phyloP scores from a whole-genome alignment of 2,888 invertebrate genomes.

The Parnassius orleans region DNA sequence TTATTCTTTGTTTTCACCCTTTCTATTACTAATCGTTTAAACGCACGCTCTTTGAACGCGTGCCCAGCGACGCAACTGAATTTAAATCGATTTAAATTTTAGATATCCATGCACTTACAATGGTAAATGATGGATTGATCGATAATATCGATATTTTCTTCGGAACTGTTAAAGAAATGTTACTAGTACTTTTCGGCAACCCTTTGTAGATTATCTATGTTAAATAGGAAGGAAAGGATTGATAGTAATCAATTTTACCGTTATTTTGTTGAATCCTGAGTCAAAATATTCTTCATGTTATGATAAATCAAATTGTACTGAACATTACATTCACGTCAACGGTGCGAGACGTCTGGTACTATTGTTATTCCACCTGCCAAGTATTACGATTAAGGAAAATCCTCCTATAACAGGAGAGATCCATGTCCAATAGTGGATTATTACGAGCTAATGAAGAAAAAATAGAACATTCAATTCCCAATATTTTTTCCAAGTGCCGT shows the following conservation, averaged over 20 bases:
- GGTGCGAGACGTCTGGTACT: no score
- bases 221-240: conserved; percentile 25
- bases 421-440: no score
- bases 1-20: conserved; percentile 70
- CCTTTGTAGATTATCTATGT: conserved; percentile 25
- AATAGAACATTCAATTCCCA: no score
- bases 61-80: conserved; percentile 59
- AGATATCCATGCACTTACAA: conserved; percentile 54
- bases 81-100: conserved; percentile 58
- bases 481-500: no score
- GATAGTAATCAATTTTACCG: conserved; percentile 18
- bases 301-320: not conserved
- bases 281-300: not conserved
- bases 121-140: conserved; percentile 41
- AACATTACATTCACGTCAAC: not conserved
- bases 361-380: no score
- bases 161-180: conserved; percentile 37
- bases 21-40: conserved; percentile 68
- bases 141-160: conserved; percentile 44
- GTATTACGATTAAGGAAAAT: no score
- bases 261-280: conserved; percentile 2
- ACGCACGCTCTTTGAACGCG: conserved; percentile 66
- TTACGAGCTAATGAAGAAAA: no score
- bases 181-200: conserved; percentile 23
- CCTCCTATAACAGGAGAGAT: no score